Percentiles rank a stretch among this genome's conserved stretches.
These are phyloP conservation scores for Cyclina sinensis DNA, from an alignment of 1,140 invertebrate genomes.

Conservation along the genomic window DNA sequence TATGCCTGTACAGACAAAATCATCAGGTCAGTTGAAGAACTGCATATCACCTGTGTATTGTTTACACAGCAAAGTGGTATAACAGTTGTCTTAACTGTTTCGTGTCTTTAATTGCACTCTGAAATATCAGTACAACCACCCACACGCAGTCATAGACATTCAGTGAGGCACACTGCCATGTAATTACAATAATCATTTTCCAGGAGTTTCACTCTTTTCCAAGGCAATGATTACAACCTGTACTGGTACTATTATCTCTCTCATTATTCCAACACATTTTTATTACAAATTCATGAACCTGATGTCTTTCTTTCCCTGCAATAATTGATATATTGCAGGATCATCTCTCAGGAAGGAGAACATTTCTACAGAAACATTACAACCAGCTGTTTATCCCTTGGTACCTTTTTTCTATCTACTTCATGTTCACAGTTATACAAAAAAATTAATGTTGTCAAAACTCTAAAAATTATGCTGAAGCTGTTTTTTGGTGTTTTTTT, in stretches of 20 bases:
- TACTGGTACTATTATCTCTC: not conserved
- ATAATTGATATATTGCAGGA: not conserved
- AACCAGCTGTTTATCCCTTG: not conserved
- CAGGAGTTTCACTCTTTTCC: not conserved
- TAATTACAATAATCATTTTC: constrained; percentile 21
- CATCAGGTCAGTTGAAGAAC: no score
- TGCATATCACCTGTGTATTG: no score
- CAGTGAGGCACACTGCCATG: not conserved
- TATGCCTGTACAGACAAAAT: no score
- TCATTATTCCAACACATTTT: not conserved
- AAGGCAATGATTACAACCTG: constrained; percentile 3
- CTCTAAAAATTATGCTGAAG: no score
- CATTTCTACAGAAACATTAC: not conserved
- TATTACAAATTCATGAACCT: not conserved
- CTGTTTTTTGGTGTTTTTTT: no score
- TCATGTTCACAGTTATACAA: not conserved
- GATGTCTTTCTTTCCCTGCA: not conserved
- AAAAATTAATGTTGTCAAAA: not conserved
- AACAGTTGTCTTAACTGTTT: no score
- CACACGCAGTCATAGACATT: not conserved
- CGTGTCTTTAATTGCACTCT: not conserved
- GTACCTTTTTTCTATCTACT: not conserved
- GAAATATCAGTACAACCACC: not conserved
- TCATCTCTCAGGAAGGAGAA: not conserved
- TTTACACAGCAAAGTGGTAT: no score